Evolutionary conservation across 2,888 invertebrate species (phyloP), one percentile per base, ranked within the genome.

Genomic region (Sisyra terminalis): DNA sequence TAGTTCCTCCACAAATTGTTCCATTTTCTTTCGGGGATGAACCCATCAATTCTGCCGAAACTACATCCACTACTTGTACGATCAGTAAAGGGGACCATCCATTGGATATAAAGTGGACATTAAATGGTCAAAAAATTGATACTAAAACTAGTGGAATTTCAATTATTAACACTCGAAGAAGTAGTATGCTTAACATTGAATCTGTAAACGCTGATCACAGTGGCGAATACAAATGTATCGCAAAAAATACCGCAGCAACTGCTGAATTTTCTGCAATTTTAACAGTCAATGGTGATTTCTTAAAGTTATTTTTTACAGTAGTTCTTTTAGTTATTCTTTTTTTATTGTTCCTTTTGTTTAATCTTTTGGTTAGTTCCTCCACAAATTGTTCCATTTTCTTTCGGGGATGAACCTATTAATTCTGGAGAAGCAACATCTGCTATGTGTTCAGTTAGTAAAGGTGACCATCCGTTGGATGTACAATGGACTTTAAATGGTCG

Each of bases 1-100:
- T 48, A 84, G 84, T 84, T 61, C 73, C 78, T 54, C 84, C 85
- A 48, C 81, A 83, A 71, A 78, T 86, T 54, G 73, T 76, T 53
- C 74, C 78, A 49, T 84, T 84, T 54, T 72, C 75, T 54, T 84
- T 83, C 57, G 82, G 81, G 48, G 78, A 80, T 49, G 76, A 77
- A 49, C 69, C 74, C 40, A 67, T 72, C 39, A 57, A 61, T 49
- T 51, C 55, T 3, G 58, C 56, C 2, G 59, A 59, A 29, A 49
- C 54, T 34, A 51, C 52, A 10, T 51, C 56, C 1, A 46, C 54
- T 14, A 67, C 48, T 42, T 86, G 85, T 57, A 71, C 75, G 32
- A 79, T 79, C 15, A 73, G 70, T 50, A 79, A 81, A 59, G 85
- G 87, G 29, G 87, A 88, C 58, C 47, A 77, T 47, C 87, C 87